phyloP scores from a whole-genome alignment of 2,113 vertebrate genomes.

The Passer domesticus region DNA sequence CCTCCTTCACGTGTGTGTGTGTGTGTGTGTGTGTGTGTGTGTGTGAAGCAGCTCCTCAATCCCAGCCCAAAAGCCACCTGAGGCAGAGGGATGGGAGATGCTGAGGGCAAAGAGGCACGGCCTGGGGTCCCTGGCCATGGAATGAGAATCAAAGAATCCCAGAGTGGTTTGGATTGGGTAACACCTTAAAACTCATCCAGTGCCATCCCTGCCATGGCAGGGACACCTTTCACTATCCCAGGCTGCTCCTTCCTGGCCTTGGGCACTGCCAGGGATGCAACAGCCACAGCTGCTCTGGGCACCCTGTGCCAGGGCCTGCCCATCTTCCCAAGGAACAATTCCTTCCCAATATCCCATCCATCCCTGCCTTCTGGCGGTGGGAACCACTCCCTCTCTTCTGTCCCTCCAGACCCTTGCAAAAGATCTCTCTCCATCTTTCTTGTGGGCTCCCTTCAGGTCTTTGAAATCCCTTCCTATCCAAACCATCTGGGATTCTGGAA shows the following conservation, averaged over 20 bases:
- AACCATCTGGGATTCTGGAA: not conserved
- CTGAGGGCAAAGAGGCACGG: not conserved
- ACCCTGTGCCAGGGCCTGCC: not conserved
- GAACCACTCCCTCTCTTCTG: not conserved
- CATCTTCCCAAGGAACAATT: not conserved
- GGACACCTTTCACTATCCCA: not conserved
- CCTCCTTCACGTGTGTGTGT: not conserved
- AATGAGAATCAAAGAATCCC: not conserved
- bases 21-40: no score
- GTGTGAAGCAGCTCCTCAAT: not conserved
- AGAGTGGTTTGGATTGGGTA: not conserved
- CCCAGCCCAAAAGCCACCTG: not conserved
- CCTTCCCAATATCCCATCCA: not conserved
- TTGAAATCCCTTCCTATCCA: not conserved
- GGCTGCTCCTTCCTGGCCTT: fast-evolving
- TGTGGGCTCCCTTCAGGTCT: not conserved
- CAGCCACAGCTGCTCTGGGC: not conserved
- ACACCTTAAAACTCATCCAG: not conserved
- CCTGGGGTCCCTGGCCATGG: not conserved
- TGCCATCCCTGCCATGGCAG: not conserved
- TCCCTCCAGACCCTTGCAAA: not conserved
- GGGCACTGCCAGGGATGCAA: fast-evolving
- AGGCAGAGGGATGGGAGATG: not conserved
- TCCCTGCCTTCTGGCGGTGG: not conserved
- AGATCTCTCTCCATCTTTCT: not conserved